Conservation (phyloP, 1,140 invertebrate genomes). For the Metopolophium dirhodum region DNA sequence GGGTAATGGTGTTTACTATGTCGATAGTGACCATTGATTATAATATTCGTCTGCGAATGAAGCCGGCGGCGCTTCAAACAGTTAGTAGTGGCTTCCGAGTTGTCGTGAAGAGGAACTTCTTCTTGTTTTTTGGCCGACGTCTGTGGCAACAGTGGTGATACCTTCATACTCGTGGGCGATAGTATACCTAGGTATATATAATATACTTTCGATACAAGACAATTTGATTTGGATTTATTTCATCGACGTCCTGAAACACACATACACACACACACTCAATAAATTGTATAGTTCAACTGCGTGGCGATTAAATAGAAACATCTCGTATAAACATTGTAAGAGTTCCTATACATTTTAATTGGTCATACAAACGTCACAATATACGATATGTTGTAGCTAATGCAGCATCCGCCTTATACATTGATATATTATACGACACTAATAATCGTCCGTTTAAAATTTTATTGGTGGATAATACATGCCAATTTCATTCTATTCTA, state of each 20-base stretch:
- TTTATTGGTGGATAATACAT: conserved; percentile 45
- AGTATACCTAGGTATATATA: not conserved
- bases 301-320: not conserved
- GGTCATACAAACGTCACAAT: conserved; percentile 1
- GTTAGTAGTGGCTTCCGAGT: not conserved
- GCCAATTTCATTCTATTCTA: conserved; percentile 36
- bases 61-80: conserved; percentile 6
- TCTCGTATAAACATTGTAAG: not conserved
- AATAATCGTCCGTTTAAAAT: conserved; percentile 16
- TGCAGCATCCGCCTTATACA: conserved; percentile 17
- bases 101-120: not conserved
- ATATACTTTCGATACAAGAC: not conserved
- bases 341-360: conserved; percentile 1
- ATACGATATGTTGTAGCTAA: conserved; percentile 4
- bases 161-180: not conserved
- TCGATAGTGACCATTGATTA: not conserved
- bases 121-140: not conserved
- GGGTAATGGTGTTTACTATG: not conserved
- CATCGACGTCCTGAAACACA: conserved; percentile 29
- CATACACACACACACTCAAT: not conserved
- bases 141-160: not conserved
- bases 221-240: not conserved
- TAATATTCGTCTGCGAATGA: not conserved
- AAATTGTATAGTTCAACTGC: not conserved
- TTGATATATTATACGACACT: not conserved